Conservation (phyloP, 2,888 invertebrate species). For the Chaetogeoica ovagalla region DNA sequence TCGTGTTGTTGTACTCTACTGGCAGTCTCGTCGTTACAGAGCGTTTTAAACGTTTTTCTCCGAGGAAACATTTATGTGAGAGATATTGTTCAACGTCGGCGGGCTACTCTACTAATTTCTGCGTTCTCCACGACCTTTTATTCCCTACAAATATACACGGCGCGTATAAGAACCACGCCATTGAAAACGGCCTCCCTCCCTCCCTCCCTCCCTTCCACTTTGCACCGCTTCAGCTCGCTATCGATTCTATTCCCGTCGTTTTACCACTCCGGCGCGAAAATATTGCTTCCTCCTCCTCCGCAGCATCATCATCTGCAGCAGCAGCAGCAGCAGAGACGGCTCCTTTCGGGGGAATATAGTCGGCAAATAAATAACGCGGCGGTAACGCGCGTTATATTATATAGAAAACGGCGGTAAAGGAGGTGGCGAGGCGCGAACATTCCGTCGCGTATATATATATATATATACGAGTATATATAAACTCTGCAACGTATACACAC, state of each 20-base stretch:
- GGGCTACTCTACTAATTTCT: constrained; percentile 22
- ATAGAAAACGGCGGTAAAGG: too few relatives aligned
- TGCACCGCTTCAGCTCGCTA: neutral
- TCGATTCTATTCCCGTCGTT: neutral
- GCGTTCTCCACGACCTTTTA: constrained; percentile 17
- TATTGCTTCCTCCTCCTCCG: too few relatives aligned
- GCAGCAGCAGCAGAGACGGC: too few relatives aligned
- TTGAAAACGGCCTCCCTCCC: neutral
- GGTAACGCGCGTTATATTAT: too few relatives aligned
- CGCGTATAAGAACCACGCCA: neutral
- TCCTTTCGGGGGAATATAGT: too few relatives aligned
- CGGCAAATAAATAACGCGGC: too few relatives aligned
- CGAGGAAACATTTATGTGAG: neutral
- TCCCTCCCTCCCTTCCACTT: neutral
- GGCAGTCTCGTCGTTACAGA: neutral
- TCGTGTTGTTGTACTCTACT: neutral
- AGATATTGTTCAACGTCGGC: constrained; percentile 8
- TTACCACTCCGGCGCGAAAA: neutral
- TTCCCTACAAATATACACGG: constrained; percentile 12
- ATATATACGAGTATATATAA: too few relatives aligned
- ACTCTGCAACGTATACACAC: too few relatives aligned
- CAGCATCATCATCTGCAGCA: too few relatives aligned
- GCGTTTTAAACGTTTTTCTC: constrained; percentile 41
- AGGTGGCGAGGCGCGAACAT: too few relatives aligned
- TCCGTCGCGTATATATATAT: too few relatives aligned